A percentile compares a stretch with the other conserved stretches of the same genome.
These are phyloP conservation scores for Mastomys coucha DNA, from an alignment of 2,113 vertebrate species.

Conservation along the genomic window DNA sequence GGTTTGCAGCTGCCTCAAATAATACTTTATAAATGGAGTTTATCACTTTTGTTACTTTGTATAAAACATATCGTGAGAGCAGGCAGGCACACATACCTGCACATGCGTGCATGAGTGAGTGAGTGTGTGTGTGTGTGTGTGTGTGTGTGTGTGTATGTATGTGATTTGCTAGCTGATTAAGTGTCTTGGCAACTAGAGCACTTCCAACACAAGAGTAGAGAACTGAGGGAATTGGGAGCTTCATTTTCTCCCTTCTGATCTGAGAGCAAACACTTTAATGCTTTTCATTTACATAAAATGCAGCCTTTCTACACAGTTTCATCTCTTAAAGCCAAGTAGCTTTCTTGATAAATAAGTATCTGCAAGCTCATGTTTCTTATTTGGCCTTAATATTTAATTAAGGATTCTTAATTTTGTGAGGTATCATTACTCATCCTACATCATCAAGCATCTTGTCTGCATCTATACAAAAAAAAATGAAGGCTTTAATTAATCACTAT, in stretches of 20 bases:
- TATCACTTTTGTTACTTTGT: background rate
- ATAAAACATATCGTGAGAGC: too few species aligned
- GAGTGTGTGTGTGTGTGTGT: background rate
- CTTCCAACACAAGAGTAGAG: background rate
- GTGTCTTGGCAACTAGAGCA: background rate
- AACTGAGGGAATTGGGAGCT: background rate
- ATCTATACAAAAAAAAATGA: background rate
- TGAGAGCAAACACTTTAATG: background rate
- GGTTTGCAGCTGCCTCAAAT: background rate
- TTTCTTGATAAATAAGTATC: background rate
- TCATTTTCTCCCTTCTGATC: background rate
- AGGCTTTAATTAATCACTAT: background rate
- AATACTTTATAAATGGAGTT: background rate
- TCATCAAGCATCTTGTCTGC: background rate
- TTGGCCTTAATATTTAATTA: background rate
- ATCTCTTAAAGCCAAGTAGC: background rate
- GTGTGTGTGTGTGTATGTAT: background rate
- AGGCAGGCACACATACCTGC: too few species aligned
- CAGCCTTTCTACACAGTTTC: background rate
- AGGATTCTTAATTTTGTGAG: background rate
- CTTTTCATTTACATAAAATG: background rate
- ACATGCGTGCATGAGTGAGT: too few species aligned
- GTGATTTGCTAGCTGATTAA: background rate
- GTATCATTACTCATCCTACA: background rate
- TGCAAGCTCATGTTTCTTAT: background rate